Percentiles rank a stretch among this genome's conserved stretches.
These are phyloP conservation scores for Dendrocincla tyrannina DNA, from an alignment of 2,797 vertebrate genomes.

Conservation along the genomic window DNA sequence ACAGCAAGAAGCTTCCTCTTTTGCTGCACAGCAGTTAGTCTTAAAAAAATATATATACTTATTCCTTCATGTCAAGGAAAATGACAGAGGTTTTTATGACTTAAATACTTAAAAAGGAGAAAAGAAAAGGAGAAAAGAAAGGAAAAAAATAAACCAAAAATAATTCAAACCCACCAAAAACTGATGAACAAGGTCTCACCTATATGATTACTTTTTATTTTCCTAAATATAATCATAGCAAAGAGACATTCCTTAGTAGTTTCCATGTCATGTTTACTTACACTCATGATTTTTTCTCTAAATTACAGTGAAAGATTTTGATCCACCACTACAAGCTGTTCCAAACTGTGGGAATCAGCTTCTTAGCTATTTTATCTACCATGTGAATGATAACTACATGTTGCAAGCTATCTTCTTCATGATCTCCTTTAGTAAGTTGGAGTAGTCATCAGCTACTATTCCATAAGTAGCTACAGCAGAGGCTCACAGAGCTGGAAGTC, in stretches of 20 bases:
- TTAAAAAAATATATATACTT: neutral
- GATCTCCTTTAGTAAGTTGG: neutral
- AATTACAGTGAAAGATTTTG: neutral
- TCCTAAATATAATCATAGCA: neutral
- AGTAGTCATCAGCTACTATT: neutral
- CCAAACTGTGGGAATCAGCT: neutral
- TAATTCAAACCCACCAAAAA: neutral
- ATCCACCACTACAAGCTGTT: neutral
- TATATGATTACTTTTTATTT: neutral
- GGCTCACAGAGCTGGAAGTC: rapidly evolving
- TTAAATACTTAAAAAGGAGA: neutral
- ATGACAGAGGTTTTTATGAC: neutral
- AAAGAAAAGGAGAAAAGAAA: neutral
- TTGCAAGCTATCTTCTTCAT: neutral
- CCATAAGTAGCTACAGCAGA: neutral
- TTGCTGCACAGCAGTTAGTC: neutral
- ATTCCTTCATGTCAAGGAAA: neutral
- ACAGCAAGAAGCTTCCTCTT: neutral
- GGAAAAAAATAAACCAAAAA: neutral
- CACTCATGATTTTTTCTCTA: neutral
- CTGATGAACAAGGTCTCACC: neutral
- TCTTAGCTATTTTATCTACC: neutral
- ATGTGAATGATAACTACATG: neutral
- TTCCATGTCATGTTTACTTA: neutral
- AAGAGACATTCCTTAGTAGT: neutral